Percentiles rank a stretch among this genome's conserved stretches.
Conservation (phyloP, 1,140 invertebrate genomes). For the Pogonomyrmex barbatus region DNA sequence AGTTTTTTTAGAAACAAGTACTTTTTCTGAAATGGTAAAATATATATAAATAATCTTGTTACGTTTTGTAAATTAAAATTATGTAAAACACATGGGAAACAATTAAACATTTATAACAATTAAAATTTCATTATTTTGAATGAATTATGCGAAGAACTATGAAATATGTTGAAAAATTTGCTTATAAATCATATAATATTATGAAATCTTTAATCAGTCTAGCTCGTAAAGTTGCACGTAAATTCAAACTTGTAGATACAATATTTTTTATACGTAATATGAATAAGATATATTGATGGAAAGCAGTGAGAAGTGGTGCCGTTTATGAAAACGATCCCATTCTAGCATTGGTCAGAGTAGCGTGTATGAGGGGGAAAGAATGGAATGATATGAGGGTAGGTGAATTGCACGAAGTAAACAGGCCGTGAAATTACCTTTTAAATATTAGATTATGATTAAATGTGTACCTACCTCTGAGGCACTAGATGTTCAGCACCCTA, state of each 20-base stretch:
- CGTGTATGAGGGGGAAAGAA: conserved; percentile 45
- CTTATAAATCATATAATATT: neutral
- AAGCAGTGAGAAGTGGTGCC: conserved; percentile 47
- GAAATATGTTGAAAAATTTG: neutral
- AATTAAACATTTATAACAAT: no score
- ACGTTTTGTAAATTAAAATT: no score
- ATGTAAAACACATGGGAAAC: no score
- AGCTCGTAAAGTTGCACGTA: neutral
- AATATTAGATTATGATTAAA: conserved; percentile 87
- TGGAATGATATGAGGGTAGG: conserved; percentile 42
- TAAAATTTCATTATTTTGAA: neutral
- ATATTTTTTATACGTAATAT: neutral
- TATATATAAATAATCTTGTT: no score
- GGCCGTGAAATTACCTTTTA: conserved; percentile 87
- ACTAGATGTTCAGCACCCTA: conserved; percentile 82
- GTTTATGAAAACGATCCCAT: conserved; percentile 64
- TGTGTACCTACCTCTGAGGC: conserved; percentile 83
- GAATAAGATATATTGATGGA: conserved; percentile 38
- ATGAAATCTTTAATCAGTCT: neutral
- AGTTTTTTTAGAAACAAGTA: no score
- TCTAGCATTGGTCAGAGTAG: conserved; percentile 37
- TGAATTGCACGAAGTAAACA: conserved; percentile 83
- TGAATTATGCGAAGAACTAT: neutral
- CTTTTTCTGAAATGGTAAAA: no score
- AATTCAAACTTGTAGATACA: neutral